phyloP scores from a whole-genome alignment of 2,113 vertebrate species.

The Corythornis cristatus region DNA sequence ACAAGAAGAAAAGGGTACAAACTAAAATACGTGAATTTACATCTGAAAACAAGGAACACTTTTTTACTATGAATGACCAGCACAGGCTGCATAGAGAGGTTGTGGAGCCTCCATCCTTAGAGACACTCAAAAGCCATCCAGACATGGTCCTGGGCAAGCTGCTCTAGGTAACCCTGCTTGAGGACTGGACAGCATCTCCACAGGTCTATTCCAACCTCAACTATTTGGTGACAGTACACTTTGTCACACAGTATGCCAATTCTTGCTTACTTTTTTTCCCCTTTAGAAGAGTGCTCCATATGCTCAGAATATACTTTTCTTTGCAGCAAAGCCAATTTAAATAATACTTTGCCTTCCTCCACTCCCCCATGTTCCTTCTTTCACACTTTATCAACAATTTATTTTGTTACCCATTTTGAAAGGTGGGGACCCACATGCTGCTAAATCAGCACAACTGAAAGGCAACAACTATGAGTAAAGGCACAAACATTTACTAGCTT shows the following conservation, averaged over 20 bases:
- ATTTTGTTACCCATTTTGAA: neutral
- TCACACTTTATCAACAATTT: neutral
- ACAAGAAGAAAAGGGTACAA: neutral
- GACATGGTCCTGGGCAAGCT: neutral
- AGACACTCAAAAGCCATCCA: neutral
- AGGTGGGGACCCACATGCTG: neutral
- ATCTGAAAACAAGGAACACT: neutral
- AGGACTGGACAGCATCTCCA: neutral
- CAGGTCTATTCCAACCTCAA: neutral
- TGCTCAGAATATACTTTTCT: neutral
- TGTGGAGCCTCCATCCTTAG: neutral
- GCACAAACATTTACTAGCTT: neutral
- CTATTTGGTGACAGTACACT: neutral
- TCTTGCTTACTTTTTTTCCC: neutral
- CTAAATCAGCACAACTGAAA: fast-evolving
- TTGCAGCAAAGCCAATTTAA: neutral
- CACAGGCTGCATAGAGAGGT: neutral
- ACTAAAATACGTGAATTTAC: neutral
- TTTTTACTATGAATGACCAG: neutral
- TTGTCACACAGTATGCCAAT: neutral
- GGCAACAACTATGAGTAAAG: neutral
- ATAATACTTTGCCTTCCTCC: neutral
- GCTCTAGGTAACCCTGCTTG: neutral
- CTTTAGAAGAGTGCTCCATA: neutral
- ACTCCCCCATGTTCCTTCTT: neutral